Evolutionary conservation across 2,888 invertebrate genomes (phyloP).

Genomic region (Caenorhabditis becei): DNA sequence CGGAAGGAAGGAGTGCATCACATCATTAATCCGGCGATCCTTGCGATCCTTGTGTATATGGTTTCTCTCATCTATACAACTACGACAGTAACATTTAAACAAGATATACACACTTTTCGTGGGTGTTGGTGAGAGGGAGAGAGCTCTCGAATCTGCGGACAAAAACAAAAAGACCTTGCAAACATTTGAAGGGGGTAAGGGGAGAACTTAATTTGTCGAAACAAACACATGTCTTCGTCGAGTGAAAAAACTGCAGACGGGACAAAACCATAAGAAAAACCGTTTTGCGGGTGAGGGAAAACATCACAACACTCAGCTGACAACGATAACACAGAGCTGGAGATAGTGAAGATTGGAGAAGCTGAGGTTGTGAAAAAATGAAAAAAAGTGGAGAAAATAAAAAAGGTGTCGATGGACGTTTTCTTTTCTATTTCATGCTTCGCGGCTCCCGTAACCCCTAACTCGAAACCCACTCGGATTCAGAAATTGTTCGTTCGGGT

Average conservation of each 20-base stretch:
- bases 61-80: conserved; percentile 4
- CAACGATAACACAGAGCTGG: no score
- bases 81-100: conserved; percentile 2
- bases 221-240: conserved; percentile 40
- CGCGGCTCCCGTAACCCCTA: conserved; percentile 9
- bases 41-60: conserved; percentile 3
- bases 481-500: conserved; percentile 28
- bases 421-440: conserved; percentile 32
- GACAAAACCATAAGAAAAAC: no score
- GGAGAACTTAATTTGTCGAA: conserved; percentile 51
- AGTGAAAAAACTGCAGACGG: neutral
- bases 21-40: conserved; percentile 21
- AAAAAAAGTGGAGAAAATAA: conserved; percentile 15
- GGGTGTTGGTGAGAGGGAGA: conserved; percentile 17
- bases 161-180: conserved; percentile 43
- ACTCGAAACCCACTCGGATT: conserved; percentile 7
- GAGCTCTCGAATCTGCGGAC: conserved; percentile 26
- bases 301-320: no score
- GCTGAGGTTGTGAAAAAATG: no score
- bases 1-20: conserved; percentile 27
- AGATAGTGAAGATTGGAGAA: no score
- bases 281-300: no score
- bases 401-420: conserved; percentile 4
- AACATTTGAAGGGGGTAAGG: conserved; percentile 35
- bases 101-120: conserved; percentile 2